These are phyloP conservation scores for Setipinna tenuifilis DNA, from an alignment of 2,797 vertebrate genomes.

Conservation along the genomic window DNA sequence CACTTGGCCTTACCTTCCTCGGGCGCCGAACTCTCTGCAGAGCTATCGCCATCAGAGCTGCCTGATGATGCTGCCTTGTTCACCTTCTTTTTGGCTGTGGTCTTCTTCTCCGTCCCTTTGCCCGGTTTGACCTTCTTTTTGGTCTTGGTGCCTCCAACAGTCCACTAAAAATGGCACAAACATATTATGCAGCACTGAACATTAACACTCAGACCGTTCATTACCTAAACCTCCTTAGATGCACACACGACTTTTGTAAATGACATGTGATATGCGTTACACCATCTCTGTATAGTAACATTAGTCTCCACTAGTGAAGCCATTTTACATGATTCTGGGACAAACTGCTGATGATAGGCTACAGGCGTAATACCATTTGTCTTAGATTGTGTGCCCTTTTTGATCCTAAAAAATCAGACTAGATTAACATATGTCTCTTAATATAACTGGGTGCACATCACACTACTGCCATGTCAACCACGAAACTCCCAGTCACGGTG, in stretches of 20 bases:
- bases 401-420: too few species aligned
- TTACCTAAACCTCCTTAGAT: neutral
- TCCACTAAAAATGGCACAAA: constrained; percentile 81
- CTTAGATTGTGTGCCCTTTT: too few species aligned
- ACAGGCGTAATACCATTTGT: too few species aligned
- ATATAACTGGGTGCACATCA: too few species aligned
- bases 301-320: neutral
- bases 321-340: too few species aligned
- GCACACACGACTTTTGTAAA: neutral
- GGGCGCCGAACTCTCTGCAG: constrained; percentile 94
- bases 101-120: constrained; percentile 92
- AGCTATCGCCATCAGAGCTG: constrained; percentile 95
- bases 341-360: too few species aligned
- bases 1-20: constrained; percentile 87
- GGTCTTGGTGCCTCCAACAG: constrained; percentile 94
- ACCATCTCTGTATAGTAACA: neutral
- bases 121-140: constrained; percentile 93
- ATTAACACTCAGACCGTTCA: neutral
- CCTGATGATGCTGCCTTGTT: constrained; percentile 92
- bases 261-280: neutral
- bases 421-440: too few species aligned
- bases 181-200: neutral
- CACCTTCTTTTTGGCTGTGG: constrained; percentile 85
- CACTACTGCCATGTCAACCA: too few species aligned
- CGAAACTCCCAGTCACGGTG: too few species aligned